These are phyloP conservation scores for Elgaria multicarinata DNA, from an alignment of 2,113 vertebrate genomes.

Conservation along the genomic window DNA sequence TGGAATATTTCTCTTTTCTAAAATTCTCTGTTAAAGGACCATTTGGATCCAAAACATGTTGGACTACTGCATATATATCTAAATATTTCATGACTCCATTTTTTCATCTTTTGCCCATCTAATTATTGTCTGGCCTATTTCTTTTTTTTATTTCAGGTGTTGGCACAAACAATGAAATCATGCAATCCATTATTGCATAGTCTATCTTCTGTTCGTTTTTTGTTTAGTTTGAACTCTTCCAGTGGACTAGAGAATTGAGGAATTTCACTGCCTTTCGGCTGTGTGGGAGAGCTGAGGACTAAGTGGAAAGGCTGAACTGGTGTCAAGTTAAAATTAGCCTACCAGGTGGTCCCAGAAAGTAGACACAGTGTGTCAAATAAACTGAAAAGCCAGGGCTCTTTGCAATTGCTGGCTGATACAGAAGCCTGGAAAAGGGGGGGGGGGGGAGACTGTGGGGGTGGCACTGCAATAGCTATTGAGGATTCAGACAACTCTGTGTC, in stretches of 20 bases:
- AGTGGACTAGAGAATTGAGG: constrained; percentile 78
- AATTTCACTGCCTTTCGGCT: constrained; percentile 78
- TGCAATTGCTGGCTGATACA: constrained; percentile 72
- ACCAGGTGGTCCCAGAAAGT: constrained; percentile 85
- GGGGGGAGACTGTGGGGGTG: constrained; percentile 74
- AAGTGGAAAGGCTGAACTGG: constrained; percentile 64
- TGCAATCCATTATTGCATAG: constrained; percentile 83
- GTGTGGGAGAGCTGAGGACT: constrained; percentile 78
- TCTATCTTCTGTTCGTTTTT: constrained; percentile 77
- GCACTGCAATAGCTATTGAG: constrained; percentile 82
- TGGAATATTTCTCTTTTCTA: too few relatives aligned
- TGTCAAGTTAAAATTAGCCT: constrained; percentile 86
- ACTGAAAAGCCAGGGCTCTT: constrained; percentile 82
- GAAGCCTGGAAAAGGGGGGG: constrained; percentile 76
- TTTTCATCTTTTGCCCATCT: not conserved
- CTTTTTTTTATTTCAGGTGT: constrained; percentile 74
- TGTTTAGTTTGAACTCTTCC: constrained; percentile 71
- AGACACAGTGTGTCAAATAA: constrained; percentile 85
- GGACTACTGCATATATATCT: too few relatives aligned
- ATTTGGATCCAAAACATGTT: too few relatives aligned
- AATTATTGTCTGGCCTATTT: constrained; percentile 53
- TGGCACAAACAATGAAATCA: constrained; percentile 78
- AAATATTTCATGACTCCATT: not conserved
- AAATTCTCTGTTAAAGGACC: too few relatives aligned
- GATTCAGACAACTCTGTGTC: constrained; percentile 83